Conservation (phyloP, 2,888 invertebrate genomes). For the Trissoscelio sp. region DNA sequence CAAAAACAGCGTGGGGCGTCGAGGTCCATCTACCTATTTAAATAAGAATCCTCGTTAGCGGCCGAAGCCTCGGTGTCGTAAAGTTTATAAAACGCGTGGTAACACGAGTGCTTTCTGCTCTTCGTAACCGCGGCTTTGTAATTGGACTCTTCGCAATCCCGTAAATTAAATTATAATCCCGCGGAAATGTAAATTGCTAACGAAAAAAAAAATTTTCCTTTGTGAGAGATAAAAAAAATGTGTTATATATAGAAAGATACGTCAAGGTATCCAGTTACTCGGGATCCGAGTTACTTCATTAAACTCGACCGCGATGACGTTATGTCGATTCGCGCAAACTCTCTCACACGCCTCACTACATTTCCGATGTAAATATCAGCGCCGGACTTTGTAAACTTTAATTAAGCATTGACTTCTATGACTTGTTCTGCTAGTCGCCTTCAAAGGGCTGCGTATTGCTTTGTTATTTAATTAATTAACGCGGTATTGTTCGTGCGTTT, state of each 20-base stretch:
- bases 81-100: conserved; percentile 16
- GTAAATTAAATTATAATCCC: conserved; percentile 30
- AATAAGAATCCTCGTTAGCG: conserved; percentile 21
- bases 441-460: conserved; percentile 5
- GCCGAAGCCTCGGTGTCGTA: conserved; percentile 3
- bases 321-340: neutral
- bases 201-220: neutral
- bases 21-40: neutral
- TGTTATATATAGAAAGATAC: neutral
- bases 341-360: neutral
- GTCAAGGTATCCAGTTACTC: neutral
- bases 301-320: neutral
- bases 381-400: conserved; percentile 27
- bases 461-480: conserved; percentile 26
- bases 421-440: neutral
- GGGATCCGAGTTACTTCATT: neutral
- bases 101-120: neutral
- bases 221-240: neutral
- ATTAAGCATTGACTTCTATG: conserved; percentile 19
- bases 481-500: neutral
- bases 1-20: neutral
- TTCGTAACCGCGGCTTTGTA: conserved; percentile 8
- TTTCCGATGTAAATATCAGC: conserved; percentile 10
- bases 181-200: conserved; percentile 15
- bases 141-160: conserved; percentile 19